A percentile compares a stretch with the other conserved stretches of the same genome.
Conservation (phyloP, 2,888 invertebrate species). For the Troides helena region DNA sequence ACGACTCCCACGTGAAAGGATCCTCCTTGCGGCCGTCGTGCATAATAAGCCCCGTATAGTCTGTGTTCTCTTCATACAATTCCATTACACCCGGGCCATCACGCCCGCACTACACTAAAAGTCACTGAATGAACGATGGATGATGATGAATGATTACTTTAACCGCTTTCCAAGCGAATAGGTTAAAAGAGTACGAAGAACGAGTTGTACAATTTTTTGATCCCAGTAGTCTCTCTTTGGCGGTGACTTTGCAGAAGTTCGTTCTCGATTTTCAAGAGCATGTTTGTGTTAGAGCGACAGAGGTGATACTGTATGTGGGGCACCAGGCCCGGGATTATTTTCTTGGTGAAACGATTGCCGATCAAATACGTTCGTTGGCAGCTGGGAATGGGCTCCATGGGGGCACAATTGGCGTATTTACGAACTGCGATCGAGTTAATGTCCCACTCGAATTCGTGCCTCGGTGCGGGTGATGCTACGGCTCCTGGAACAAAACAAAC, state of each 20-base stretch:
- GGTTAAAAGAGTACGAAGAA: conserved; percentile 92
- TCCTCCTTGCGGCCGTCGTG: conserved; percentile 65
- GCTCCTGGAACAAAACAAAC: conserved; percentile 58
- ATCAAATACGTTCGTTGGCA: conserved; percentile 54
- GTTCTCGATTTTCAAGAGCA: conserved; percentile 86
- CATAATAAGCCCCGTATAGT: conserved; percentile 54
- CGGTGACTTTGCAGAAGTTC: conserved; percentile 89
- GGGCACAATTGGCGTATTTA: conserved; percentile 41
- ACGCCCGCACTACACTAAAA: conserved; percentile 44
- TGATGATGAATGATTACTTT: conserved; percentile 44
- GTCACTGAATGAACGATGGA: conserved; percentile 58
- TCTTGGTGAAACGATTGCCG: conserved; percentile 58
- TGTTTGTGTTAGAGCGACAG: conserved; percentile 71
- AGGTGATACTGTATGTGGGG: conserved; percentile 62
- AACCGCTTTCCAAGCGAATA: conserved; percentile 33
- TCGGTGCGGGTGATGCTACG: conserved; percentile 54
- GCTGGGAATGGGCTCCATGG: conserved; percentile 59
- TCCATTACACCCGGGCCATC: conserved; percentile 66
- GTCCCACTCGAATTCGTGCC: conserved; percentile 38
- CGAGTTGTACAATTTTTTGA: conserved; percentile 92
- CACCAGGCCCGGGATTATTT: conserved; percentile 48
- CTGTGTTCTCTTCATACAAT: conserved; percentile 52
- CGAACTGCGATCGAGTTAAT: conserved; percentile 37
- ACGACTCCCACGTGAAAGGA: conserved; percentile 64
- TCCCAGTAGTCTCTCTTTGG: conserved; percentile 90